phyloP scores from a whole-genome alignment of 2,113 vertebrate species.

The Silurus asotus region DNA sequence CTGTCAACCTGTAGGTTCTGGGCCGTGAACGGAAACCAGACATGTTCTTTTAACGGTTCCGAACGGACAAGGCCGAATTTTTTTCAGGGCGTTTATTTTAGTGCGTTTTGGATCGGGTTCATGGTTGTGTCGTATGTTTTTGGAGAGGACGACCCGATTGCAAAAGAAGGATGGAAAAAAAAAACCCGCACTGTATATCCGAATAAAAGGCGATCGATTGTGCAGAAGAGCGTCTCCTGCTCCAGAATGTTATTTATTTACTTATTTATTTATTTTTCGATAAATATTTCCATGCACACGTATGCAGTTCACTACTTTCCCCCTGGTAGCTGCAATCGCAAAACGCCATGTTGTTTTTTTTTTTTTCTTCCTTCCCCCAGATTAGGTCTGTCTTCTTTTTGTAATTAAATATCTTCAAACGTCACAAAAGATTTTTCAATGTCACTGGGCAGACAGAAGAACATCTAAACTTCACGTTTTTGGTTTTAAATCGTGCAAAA shows the following conservation, averaged over 20 bases:
- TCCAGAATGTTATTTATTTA: slow-evolving; percentile 68
- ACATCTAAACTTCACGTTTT: slow-evolving; percentile 42
- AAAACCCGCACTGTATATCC: neutral
- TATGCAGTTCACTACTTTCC: slow-evolving; percentile 74
- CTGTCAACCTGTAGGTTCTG: slow-evolving; percentile 11
- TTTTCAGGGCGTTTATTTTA: slow-evolving; percentile 41
- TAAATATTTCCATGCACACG: slow-evolving; percentile 81
- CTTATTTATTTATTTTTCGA: slow-evolving; percentile 43
- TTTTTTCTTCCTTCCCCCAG: neutral
- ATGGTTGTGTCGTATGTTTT: slow-evolving; percentile 34
- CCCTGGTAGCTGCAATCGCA: slow-evolving; percentile 59
- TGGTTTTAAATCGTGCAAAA: slow-evolving; percentile 35
- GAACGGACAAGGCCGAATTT: slow-evolving; percentile 19
- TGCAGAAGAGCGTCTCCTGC: slow-evolving; percentile 39
- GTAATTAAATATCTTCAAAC: slow-evolving; percentile 57
- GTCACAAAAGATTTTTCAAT: slow-evolving; percentile 62
- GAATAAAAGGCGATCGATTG: neutral
- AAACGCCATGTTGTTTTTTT: slow-evolving; percentile 88
- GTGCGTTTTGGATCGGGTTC: slow-evolving; percentile 44
- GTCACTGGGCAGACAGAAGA: slow-evolving; percentile 51
- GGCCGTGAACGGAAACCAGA: neutral
- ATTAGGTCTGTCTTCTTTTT: slow-evolving; percentile 63
- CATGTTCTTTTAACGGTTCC: neutral
- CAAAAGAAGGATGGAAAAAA: slow-evolving; percentile 21
- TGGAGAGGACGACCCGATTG: slow-evolving; percentile 26